Percentiles rank a stretch among this genome's conserved stretches.
phyloP scores from a whole-genome alignment of 2,888 invertebrate genomes.

The Drosophila nigricruria region DNA sequence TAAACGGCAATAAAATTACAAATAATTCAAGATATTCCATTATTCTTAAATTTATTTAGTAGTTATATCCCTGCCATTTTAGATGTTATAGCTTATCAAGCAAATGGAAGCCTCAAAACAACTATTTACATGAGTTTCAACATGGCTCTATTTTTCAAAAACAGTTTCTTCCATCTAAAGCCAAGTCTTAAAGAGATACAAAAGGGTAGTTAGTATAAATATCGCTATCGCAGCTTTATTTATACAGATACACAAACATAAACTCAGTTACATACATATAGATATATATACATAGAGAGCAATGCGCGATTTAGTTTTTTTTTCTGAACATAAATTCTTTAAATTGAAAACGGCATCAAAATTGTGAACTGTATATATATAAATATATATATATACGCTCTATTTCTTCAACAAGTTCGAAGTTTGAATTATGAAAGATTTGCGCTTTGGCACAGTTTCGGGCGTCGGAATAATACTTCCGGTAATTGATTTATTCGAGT shows the following conservation, averaged over 20 bases:
- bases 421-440: conserved; percentile 86
- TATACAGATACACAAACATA: background rate
- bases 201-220: background rate
- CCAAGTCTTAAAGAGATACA: no score
- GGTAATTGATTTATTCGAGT: conserved; percentile 87
- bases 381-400: background rate
- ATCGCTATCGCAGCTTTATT: background rate
- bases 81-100: no score
- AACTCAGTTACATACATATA: background rate
- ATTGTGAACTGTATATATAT: background rate
- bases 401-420: background rate
- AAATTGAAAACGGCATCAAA: background rate
- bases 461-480: conserved; percentile 98
- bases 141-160: no score
- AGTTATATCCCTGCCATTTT: no score
- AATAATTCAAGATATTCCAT: no score
- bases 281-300: background rate
- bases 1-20: no score
- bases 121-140: no score
- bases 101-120: background rate
- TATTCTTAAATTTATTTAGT: no score
- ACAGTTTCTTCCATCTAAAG: no score
- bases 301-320: background rate
- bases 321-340: fast-evolving
- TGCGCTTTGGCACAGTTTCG: conserved; percentile 96